phyloP scores from a whole-genome alignment of 1,140 invertebrate genomes.

The Macrobrachium rosenbergii region DNA sequence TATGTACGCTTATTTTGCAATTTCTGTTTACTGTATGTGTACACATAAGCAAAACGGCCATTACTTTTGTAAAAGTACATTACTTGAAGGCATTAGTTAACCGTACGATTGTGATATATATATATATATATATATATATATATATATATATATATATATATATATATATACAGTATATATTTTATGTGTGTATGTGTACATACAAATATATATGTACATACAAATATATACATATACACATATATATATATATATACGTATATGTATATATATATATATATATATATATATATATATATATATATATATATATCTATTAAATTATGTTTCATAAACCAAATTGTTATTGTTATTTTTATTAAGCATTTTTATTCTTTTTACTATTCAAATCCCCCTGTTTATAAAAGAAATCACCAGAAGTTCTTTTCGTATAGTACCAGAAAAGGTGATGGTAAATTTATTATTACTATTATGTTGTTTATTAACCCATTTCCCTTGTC shows the following conservation, averaged over 20 bases:
- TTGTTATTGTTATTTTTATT: too few species aligned
- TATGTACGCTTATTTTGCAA: too few species aligned
- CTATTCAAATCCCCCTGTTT: too few species aligned
- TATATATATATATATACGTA: neutral
- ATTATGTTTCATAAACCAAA: neutral
- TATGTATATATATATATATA: conserved; percentile 6
- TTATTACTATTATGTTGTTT: too few species aligned
- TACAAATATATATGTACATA: neutral
- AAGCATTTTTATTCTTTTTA: too few species aligned
- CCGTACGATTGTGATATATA: neutral
- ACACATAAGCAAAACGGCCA: too few species aligned
- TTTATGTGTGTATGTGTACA: neutral
- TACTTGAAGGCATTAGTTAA: neutral
- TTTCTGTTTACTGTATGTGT: too few species aligned
- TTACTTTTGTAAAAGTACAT: too few species aligned
- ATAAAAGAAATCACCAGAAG: too few species aligned
- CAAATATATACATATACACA: neutral
- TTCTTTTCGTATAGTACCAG: too few species aligned
- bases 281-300: conserved; percentile 16
- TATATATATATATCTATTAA: neutral
- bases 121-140: conserved; percentile 30
- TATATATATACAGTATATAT: conserved; percentile 23
- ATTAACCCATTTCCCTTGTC: too few species aligned
- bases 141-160: conserved; percentile 36
- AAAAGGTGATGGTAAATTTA: too few species aligned